These are phyloP conservation scores for Phoeniculus purpureus DNA, from an alignment of 2,797 vertebrate species.

Conservation along the genomic window DNA sequence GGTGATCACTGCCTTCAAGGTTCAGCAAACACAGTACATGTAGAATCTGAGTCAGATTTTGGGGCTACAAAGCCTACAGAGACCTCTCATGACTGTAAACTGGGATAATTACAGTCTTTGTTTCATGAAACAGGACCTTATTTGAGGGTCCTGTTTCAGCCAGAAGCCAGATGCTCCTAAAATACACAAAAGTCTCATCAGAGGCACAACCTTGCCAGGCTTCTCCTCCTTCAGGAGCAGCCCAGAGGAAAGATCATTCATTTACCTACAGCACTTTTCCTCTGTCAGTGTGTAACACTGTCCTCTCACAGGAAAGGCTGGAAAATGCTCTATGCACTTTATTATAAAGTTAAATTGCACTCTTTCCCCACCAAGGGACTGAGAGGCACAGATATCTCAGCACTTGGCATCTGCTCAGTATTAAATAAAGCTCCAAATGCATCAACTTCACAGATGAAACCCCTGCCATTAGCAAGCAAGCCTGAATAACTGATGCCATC, in stretches of 20 bases:
- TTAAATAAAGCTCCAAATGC: neutral
- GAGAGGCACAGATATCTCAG: neutral
- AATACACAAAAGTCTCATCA: neutral
- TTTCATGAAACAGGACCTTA: neutral
- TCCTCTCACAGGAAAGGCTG: neutral
- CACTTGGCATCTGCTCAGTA: neutral
- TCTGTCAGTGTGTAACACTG: accelerated
- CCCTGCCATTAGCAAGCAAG: neutral
- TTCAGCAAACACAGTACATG: neutral
- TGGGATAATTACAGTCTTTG: neutral
- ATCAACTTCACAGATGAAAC: neutral
- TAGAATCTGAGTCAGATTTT: neutral
- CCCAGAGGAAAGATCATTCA: neutral
- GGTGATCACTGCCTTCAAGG: neutral
- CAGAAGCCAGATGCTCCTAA: neutral
- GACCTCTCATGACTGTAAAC: neutral
- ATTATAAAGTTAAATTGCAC: neutral
- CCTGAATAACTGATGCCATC: neutral
- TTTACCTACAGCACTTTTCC: neutral
- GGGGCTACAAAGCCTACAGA: neutral
- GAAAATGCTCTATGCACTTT: accelerated
- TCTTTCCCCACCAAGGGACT: neutral
- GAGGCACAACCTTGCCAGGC: neutral
- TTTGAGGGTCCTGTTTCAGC: neutral
- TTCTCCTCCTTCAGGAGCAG: neutral